Evolutionary conservation across 2,113 vertebrate genomes (phyloP).

Genomic region (Tyrannus savana): DNA sequence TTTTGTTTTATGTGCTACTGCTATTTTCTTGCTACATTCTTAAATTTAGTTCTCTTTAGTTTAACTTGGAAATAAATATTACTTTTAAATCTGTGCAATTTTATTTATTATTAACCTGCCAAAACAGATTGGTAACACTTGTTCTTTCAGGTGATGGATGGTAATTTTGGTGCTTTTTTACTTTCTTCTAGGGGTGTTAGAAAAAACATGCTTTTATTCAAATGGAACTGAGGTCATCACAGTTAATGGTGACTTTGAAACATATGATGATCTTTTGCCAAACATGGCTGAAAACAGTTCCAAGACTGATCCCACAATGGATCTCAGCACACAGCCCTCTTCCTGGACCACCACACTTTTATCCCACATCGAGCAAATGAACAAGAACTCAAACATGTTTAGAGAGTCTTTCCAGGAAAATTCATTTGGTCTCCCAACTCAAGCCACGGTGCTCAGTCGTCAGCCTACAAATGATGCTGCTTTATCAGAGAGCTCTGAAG

Average conservation of each 20-base stretch:
- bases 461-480: background rate
- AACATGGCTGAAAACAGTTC: slow-evolving; percentile 39
- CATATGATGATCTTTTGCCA: slow-evolving; percentile 32
- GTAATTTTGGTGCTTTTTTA: background rate
- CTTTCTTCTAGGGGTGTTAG: slow-evolving; percentile 77
- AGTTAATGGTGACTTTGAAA: slow-evolving; percentile 46
- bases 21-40: background rate
- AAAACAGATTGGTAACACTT: background rate
- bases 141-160: background rate
- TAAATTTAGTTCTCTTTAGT: background rate
- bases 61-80: background rate
- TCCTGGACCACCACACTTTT: slow-evolving; percentile 32
- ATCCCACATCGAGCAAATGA: slow-evolving; percentile 32
- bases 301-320: background rate
- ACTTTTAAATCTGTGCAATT: background rate
- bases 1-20: background rate
- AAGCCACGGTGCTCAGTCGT: background rate
- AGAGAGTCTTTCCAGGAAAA: background rate
- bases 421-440: background rate
- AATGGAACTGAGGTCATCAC: slow-evolving; percentile 71
- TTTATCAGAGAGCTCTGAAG: background rate
- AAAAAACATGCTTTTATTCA: slow-evolving; percentile 75
- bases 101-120: background rate
- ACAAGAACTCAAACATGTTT: slow-evolving; percentile 50
- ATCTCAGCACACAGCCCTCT: background rate